A percentile compares a stretch with the other conserved stretches of the same genome.
Evolutionary conservation across 2,888 invertebrate genomes (phyloP).

Genomic region (Micoletzkya japonica): DNA sequence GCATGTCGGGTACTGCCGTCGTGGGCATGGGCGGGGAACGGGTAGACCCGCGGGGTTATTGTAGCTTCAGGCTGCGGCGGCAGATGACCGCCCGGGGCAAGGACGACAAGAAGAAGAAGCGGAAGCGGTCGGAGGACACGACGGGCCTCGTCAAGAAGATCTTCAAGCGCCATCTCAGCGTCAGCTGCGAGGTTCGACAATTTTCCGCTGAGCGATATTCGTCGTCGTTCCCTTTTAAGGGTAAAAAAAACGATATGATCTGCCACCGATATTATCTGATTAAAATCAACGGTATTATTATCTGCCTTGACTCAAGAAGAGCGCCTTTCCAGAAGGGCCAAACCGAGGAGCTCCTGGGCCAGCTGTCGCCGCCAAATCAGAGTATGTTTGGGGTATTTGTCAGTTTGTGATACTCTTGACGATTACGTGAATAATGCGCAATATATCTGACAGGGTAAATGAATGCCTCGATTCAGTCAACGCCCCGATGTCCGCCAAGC

Average conservation of each 20-base stretch:
- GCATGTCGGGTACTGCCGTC: background rate
- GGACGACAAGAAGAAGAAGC: background rate
- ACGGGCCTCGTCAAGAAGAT: constrained; percentile 9
- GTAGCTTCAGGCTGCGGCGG: constrained; percentile 32
- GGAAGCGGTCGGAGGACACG: background rate
- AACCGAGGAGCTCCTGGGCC: constrained; percentile 7
- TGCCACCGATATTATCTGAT: too few relatives aligned
- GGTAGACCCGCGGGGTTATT: background rate
- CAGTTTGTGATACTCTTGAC: too few relatives aligned
- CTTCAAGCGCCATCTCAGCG: constrained; percentile 21
- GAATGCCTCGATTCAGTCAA: too few relatives aligned
- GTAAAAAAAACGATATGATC: too few relatives aligned
- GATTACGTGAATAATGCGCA: too few relatives aligned
- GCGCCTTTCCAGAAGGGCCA: constrained; percentile 17
- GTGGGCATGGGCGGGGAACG: background rate
- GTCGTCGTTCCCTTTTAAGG: background rate
- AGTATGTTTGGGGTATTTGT: too few relatives aligned
- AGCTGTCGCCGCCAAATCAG: background rate
- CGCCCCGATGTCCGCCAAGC: too few relatives aligned
- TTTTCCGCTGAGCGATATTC: background rate
- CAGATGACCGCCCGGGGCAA: constrained; percentile 30
- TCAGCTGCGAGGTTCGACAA: constrained; percentile 13
- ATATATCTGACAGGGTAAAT: too few relatives aligned
- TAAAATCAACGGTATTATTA: too few relatives aligned
- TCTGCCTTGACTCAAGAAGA: too few relatives aligned